Evolutionary conservation across 1,140 invertebrate genomes (phyloP).

Genomic region (Lordiphosa clarofinis): DNA sequence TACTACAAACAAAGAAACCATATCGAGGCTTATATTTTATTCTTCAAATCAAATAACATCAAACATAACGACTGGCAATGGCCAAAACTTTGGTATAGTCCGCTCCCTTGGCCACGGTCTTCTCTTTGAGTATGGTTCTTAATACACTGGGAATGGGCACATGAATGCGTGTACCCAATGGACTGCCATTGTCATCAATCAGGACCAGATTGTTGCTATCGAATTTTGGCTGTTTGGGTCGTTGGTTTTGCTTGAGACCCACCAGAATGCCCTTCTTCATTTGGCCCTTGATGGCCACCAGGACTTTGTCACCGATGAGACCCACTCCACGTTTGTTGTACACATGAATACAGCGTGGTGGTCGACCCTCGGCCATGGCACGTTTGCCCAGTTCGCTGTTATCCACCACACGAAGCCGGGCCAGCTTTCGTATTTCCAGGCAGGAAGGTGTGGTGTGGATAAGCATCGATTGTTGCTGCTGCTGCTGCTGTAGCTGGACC

Average conservation of each 20-base stretch:
- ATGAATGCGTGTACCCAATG: slow-evolving; percentile 95
- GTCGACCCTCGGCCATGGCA: slow-evolving; percentile 95
- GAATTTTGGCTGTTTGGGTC: slow-evolving; percentile 92
- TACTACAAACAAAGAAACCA: slow-evolving; percentile 6
- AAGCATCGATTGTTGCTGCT: slow-evolving; percentile 8
- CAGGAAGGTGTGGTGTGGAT: slow-evolving; percentile 82
- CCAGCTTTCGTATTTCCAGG: slow-evolving; percentile 86
- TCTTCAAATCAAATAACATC: slow-evolving; percentile 21
- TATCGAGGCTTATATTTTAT: no score
- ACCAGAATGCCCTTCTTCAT: slow-evolving; percentile 98
- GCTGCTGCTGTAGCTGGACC: neutral
- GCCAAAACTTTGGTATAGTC: slow-evolving; percentile 97
- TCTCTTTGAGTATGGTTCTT: slow-evolving; percentile 91
- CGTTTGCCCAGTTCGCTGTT: slow-evolving; percentile 96
- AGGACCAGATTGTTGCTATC: slow-evolving; percentile 98
- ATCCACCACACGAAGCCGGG: slow-evolving; percentile 94
- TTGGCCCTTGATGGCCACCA: slow-evolving; percentile 97
- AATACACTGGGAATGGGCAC: slow-evolving; percentile 96
- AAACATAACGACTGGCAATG: slow-evolving; percentile 95
- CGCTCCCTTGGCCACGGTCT: slow-evolving; percentile 89
- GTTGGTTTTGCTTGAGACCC: slow-evolving; percentile 92
- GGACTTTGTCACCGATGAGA: slow-evolving; percentile 89
- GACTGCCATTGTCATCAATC: slow-evolving; percentile 95
- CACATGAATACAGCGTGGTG: slow-evolving; percentile 92
- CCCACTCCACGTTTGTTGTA: slow-evolving; percentile 89